phyloP scores from a whole-genome alignment of 2,113 vertebrate species.

The Casuarius casuarius region DNA sequence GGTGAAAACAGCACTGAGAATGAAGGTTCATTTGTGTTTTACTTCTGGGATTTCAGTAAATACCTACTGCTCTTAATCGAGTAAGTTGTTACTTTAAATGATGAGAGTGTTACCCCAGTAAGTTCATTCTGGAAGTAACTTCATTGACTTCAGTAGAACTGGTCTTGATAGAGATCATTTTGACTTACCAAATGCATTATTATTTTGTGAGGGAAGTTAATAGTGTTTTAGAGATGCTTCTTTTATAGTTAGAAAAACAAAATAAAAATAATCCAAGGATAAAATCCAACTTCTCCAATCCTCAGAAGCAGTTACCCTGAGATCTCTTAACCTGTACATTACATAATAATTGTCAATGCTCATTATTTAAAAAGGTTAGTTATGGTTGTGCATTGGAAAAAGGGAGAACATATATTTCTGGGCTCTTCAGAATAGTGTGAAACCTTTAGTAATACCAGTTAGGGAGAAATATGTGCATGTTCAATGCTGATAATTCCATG shows the following conservation, averaged over 20 bases:
- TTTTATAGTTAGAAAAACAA: background rate
- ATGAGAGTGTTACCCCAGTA: background rate
- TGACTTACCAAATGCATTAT: background rate
- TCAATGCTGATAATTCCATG: background rate
- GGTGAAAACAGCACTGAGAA: background rate
- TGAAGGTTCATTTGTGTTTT: constrained; percentile 1
- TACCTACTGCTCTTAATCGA: background rate
- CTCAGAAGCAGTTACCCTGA: background rate
- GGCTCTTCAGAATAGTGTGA: background rate
- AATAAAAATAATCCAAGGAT: background rate
- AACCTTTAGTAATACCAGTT: fast-evolving
- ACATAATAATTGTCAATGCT: background rate
- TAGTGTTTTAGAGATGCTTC: background rate
- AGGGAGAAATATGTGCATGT: background rate
- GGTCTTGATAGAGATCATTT: background rate
- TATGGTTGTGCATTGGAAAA: background rate
- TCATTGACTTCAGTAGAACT: background rate
- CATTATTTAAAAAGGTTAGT: background rate
- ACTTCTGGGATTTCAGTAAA: constrained; percentile 43
- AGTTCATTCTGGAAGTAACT: background rate
- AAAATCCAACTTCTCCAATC: background rate
- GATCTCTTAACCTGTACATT: background rate
- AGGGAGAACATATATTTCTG: background rate
- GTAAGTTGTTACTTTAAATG: constrained; percentile 38
- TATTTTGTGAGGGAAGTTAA: background rate